A percentile compares a stretch with the other conserved stretches of the same genome.
phyloP scores from a whole-genome alignment of 2,797 vertebrate species.

The Bovichtus diacanthus region DNA sequence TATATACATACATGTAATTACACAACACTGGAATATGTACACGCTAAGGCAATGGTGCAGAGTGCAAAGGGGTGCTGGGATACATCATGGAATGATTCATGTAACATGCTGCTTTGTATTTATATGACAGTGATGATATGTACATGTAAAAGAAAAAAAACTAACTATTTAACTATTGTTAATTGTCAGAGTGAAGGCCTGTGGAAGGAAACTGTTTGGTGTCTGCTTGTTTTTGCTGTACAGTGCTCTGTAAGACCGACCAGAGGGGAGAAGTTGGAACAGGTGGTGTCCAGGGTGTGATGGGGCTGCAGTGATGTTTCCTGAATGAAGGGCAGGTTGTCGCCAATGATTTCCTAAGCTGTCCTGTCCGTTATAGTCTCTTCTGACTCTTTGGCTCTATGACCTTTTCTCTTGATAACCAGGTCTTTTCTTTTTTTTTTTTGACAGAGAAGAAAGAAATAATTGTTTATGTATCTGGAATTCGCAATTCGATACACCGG shows the following conservation, averaged over 20 bases:
- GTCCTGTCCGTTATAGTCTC: too few relatives aligned
- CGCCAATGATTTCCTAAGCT: too few relatives aligned
- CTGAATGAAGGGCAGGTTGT: too few relatives aligned
- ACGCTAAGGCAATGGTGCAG: too few relatives aligned
- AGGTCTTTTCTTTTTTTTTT: not conserved
- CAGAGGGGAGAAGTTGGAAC: not conserved
- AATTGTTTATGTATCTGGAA: not conserved
- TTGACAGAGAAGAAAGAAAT: not conserved
- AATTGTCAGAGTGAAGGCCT: not conserved
- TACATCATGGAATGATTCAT: too few relatives aligned
- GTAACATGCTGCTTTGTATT: too few relatives aligned
- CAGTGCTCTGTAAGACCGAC: not conserved
- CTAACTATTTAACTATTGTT: too few relatives aligned
- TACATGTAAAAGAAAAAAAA: too few relatives aligned
- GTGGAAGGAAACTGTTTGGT: not conserved
- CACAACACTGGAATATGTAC: too few relatives aligned
- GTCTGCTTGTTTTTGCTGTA: not conserved
- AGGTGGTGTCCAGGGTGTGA: not conserved
- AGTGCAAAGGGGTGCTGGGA: too few relatives aligned
- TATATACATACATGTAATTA: too few relatives aligned
- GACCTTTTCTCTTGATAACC: not conserved
- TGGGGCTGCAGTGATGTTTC: not conserved
- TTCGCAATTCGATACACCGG: not conserved
- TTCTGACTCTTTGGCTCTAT: not conserved
- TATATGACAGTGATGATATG: too few relatives aligned